Percentiles rank a stretch among this genome's conserved stretches.
These are phyloP conservation scores for Onychomys leucogaster DNA, from an alignment of 2,797 vertebrate genomes.

Conservation along the genomic window DNA sequence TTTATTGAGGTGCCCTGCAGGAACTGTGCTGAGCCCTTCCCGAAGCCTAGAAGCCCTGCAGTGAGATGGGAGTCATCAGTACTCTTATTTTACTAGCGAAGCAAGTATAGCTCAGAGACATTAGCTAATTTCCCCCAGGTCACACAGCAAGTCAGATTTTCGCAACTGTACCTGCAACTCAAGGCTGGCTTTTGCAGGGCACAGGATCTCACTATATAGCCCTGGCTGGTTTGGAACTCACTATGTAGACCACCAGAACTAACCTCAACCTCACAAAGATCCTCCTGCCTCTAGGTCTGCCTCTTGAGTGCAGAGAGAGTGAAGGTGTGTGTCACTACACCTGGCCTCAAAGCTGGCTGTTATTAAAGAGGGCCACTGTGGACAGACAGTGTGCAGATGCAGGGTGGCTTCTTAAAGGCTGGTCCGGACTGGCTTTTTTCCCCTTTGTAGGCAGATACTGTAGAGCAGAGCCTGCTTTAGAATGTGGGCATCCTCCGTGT, in stretches of 20 bases:
- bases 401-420: not conserved
- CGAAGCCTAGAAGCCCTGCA: not conserved
- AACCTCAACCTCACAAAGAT: not conserved
- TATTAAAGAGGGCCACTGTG: not conserved
- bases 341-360: not conserved
- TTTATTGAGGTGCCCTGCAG: not conserved
- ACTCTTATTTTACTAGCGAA: not conserved
- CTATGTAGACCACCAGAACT: not conserved
- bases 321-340: not conserved
- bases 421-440: not conserved
- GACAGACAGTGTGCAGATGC: not conserved
- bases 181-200: not conserved
- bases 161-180: not conserved
- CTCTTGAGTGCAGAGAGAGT: not conserved
- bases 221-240: not conserved
- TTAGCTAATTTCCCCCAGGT: not conserved
- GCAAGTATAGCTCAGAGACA: not conserved
- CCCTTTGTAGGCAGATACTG: not conserved
- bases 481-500: not conserved
- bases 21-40: not conserved
- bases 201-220: not conserved
- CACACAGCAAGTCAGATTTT: constrained; percentile 7
- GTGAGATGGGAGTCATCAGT: too few relatives aligned
- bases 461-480: not conserved
- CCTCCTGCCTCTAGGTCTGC: not conserved